Base-by-base conservation (phyloP, 23 tunicate species). In the Trididemnum clinides region DNA sequence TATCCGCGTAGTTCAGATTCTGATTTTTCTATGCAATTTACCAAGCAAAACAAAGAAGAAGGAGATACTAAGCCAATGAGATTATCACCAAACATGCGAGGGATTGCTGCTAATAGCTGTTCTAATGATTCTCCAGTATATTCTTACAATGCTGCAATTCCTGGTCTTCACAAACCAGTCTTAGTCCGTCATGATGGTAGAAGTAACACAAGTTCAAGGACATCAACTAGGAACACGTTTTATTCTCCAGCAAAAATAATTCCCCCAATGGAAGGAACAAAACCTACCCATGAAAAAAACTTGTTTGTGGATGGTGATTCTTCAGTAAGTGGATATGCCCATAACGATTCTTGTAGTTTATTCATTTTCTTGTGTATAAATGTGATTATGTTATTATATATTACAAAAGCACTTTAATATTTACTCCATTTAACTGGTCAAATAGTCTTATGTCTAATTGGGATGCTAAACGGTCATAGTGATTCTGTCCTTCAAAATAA, bases 101-200 rank as follows among this genome's bases (percentile, higher is more conserved):
- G 37, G 4, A n/a, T 20, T 5, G 22, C 5, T 10, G 7, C 31
- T 2, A 66, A 66, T 66, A 30, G 37, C 75, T 29, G 31, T 29
- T 29, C 25, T 23, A 3, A 6, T 29, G 75, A 6, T 3, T 29
- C 36, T 28, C 75, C 75, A 6, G 2, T 28, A 10, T 5, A 7
- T 10, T 15, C 1, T 39, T 1, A 4, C 21, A 44, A n/a, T 37
- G 38, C 20, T 33, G 89, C 57, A 21, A 37, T 69, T 66, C 59
- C 88, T 36, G 89, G 88, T 1, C 85, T 94, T 15, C 85, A 89
- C 27, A 89, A 86, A 64, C 94, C 98, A 15, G 98, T 94, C 19
- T 34, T 86, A 18, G 98, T 94, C 31, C 90, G 98, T n/a, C 76
- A 90, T 28, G 92, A 92, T 69, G 88, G 86, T 15, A 83, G 97